A percentile compares a stretch with the other conserved stretches of the same genome.
These are phyloP conservation scores for Cliona cf. orientalis DNA, from an alignment of 37 sponge, comb jelly and placozoan genomes.

Conservation along the genomic window DNA sequence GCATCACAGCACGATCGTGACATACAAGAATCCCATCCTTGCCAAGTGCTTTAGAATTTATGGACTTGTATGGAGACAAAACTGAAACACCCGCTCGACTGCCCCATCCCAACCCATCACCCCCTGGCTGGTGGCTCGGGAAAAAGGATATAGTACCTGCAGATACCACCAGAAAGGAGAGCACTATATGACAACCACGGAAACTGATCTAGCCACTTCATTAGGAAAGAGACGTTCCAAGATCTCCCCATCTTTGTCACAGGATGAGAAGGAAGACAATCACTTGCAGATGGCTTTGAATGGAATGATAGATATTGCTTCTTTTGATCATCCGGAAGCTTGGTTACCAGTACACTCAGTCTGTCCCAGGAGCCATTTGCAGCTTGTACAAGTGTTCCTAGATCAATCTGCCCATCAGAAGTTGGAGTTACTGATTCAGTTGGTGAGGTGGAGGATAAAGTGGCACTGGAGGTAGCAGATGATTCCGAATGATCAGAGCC, in stretches of 20 bases:
- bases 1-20: slow-evolving; percentile 6
- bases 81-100: slow-evolving; percentile 15
- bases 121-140: slow-evolving; percentile 3
- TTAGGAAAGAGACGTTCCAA: slow-evolving; percentile 1
- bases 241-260: slow-evolving; percentile 20
- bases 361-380: slow-evolving; percentile 34
- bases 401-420: slow-evolving; percentile 6
- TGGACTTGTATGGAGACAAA: slow-evolving; percentile 6
- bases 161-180: slow-evolving; percentile 7
- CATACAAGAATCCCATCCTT: slow-evolving; percentile 40
- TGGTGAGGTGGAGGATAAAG: not conserved
- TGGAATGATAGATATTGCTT: slow-evolving; percentile 29
- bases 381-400: slow-evolving; percentile 14
- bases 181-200: slow-evolving; percentile 27
- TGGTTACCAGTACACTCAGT: slow-evolving; percentile 16
- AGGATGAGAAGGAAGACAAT: slow-evolving; percentile 19
- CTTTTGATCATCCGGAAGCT: slow-evolving; percentile 18
- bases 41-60: slow-evolving; percentile 38
- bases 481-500: not conserved
- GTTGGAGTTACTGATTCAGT: not conserved
- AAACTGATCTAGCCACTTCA: slow-evolving; percentile 18
- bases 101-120: slow-evolving; percentile 22
- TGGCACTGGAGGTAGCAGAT: not conserved
- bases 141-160: slow-evolving; percentile 19
- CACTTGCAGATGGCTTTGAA: slow-evolving; percentile 19